A percentile compares a stretch with the other conserved stretches of the same genome.
Evolutionary conservation across 2,113 vertebrate genomes (phyloP).

Genomic region (Sylvietta virens): DNA sequence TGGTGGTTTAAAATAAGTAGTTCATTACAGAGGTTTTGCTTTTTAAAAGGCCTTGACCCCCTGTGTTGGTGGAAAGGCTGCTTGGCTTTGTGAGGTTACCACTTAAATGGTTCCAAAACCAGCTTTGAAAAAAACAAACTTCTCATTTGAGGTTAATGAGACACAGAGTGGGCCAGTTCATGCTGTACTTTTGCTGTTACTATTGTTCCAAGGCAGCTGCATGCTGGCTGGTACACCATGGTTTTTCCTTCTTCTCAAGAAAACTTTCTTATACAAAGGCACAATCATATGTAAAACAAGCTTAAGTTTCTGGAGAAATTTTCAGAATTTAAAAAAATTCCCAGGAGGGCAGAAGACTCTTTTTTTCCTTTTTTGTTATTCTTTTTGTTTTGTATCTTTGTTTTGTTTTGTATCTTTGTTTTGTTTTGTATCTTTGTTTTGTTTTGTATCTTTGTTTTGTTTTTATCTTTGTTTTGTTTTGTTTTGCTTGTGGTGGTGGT

Average conservation of each 20-base stretch:
- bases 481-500: neutral
- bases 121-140: neutral
- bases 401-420: no score
- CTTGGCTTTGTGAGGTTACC: neutral
- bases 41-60: neutral
- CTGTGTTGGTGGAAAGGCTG: neutral
- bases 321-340: neutral
- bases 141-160: neutral
- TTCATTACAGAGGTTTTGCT: neutral
- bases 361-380: neutral
- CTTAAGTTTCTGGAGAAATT: neutral
- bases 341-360: neutral
- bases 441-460: neutral
- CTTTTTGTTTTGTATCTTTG: neutral
- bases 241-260: neutral
- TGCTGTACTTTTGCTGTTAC: neutral
- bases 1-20: neutral
- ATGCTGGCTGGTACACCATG: neutral
- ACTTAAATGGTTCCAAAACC: neutral
- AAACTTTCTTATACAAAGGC: neutral
- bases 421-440: neutral
- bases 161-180: neutral
- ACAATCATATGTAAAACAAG: neutral
- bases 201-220: conserved; percentile 33
- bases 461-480: neutral